Conservation (phyloP, 2,797 vertebrate genomes). For the Balearica regulorum region DNA sequence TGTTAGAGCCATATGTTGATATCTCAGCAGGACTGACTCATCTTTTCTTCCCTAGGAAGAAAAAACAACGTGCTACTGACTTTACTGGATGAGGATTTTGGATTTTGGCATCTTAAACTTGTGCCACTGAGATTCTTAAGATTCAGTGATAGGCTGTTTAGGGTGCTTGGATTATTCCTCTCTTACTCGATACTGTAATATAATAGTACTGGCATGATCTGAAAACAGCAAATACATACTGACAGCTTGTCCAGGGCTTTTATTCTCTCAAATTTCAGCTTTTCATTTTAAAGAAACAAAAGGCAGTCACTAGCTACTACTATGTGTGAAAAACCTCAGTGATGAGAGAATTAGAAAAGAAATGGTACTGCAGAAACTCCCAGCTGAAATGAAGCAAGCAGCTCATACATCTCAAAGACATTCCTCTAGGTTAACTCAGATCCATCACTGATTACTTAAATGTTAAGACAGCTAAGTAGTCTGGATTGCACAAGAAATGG, state of each 20-base stretch:
- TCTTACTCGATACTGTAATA: not conserved
- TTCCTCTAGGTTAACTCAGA: not conserved
- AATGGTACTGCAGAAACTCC: not conserved
- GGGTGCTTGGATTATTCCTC: not conserved
- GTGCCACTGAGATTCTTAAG: not conserved
- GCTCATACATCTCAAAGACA: not conserved
- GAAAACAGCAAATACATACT: not conserved
- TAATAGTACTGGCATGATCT: not conserved
- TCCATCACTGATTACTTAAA: not conserved
- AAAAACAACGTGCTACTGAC: not conserved
- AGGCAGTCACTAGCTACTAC: not conserved
- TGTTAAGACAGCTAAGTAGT: not conserved
- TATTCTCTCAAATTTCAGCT: not conserved
- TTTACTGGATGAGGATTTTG: not conserved
- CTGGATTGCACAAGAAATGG: not conserved
- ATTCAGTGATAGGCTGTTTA: not conserved
- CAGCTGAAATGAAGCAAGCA: not conserved
- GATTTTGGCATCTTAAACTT: slow-evolving; percentile 14
- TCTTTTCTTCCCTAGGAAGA: not conserved
- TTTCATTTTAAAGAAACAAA: not conserved
- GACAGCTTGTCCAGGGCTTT: not conserved
- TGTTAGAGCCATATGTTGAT: slow-evolving; percentile 28
- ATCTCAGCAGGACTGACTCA: slow-evolving; percentile 51
- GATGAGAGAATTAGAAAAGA: not conserved
- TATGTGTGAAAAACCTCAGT: not conserved